phyloP scores from a whole-genome alignment of 1,140 invertebrate species.

The Diachasmimorpha longicaudata region DNA sequence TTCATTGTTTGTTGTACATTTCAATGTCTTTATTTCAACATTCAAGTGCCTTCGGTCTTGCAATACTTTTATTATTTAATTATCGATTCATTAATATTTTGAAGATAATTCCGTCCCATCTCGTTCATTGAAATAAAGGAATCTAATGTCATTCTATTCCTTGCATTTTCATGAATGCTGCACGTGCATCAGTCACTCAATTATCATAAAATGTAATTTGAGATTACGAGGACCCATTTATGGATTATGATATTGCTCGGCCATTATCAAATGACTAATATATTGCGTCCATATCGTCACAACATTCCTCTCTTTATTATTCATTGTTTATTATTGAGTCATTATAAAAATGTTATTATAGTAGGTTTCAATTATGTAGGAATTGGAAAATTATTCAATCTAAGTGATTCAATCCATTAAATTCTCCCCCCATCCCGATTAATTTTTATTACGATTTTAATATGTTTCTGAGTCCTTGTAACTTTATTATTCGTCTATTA shows the following conservation, averaged over 20 bases:
- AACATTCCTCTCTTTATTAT: background rate
- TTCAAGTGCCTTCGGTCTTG: no score
- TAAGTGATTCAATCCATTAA: background rate
- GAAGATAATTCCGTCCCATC: no score
- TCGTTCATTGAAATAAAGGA: no score
- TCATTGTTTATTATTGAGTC: background rate
- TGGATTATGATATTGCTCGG: background rate
- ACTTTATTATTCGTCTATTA: constrained; percentile 11
- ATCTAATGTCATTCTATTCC: no score
- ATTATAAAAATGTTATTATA: background rate
- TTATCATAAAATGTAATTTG: constrained; percentile 32
- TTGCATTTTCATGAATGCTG: no score
- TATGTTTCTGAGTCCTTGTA: constrained; percentile 36
- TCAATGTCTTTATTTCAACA: no score
- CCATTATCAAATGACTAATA: background rate
- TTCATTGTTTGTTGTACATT: no score
- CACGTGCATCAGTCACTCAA: constrained; percentile 21
- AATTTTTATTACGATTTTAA: background rate
- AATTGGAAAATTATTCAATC: background rate
- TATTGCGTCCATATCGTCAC: background rate
- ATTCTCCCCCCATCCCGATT: background rate
- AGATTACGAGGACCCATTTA: constrained; percentile 38
- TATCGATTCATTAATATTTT: no score
- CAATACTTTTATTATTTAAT: no score
- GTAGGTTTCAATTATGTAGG: background rate